Evolutionary conservation across 2,113 vertebrate genomes (phyloP).

Genomic region (Lycocorax pyrrhopterus): DNA sequence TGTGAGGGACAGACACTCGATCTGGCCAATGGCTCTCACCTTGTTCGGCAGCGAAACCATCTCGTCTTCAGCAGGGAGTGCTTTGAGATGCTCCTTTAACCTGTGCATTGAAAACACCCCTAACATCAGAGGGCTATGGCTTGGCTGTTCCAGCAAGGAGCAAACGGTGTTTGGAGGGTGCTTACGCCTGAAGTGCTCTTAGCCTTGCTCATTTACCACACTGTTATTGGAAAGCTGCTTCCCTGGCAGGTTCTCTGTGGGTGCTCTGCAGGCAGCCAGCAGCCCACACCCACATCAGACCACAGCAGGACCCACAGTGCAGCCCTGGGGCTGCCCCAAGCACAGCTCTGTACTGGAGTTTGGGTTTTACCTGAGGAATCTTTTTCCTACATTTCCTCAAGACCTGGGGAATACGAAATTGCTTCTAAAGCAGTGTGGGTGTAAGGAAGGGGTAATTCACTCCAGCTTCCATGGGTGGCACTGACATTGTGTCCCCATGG

Average conservation of each 20-base stretch:
- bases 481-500: neutral
- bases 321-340: neutral
- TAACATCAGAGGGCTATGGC: neutral
- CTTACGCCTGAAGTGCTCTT: neutral
- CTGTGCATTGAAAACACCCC: conserved; percentile 49
- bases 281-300: neutral
- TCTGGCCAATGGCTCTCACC: conserved; percentile 68
- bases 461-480: neutral
- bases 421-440: neutral
- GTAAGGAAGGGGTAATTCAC: neutral
- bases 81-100: conserved; percentile 74
- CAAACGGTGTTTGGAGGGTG: neutral
- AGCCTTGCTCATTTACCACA: fast-evolving
- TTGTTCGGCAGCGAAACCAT: conserved; percentile 37
- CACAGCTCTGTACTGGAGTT: neutral
- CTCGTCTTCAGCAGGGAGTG: conserved; percentile 63
- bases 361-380: neutral
- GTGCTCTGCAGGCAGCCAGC: neutral
- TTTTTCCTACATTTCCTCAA: neutral
- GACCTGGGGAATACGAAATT: neutral
- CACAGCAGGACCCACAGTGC: fast-evolving
- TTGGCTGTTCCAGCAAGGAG: neutral
- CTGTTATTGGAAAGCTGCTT: neutral
- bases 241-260: neutral
- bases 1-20: conserved; percentile 68